A percentile compares a stretch with the other conserved stretches of the same genome.
These are phyloP conservation scores for Crenuchus spilurus DNA, from an alignment of 2,797 vertebrate species.

Conservation along the genomic window DNA sequence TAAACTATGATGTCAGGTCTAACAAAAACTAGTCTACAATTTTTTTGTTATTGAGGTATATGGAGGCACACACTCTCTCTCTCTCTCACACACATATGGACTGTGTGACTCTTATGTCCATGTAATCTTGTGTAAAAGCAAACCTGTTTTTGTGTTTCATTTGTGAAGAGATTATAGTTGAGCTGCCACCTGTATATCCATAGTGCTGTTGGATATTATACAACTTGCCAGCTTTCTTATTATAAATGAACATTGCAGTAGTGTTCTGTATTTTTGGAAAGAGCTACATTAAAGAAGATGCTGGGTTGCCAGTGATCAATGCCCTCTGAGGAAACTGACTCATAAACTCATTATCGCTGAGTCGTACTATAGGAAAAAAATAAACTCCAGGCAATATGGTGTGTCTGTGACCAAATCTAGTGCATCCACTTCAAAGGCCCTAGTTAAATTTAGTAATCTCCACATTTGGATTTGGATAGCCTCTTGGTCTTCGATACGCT, in stretches of 20 bases:
- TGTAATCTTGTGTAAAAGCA: too few relatives aligned
- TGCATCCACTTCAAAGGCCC: constrained; percentile 53
- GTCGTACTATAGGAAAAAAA: constrained; percentile 48
- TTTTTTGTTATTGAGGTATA: too few relatives aligned
- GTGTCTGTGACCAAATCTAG: constrained; percentile 56
- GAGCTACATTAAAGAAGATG: constrained; percentile 44
- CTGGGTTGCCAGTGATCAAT: constrained; percentile 27
- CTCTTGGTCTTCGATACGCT: constrained; percentile 8
- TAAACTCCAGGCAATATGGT: constrained; percentile 37
- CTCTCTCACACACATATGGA: too few relatives aligned
- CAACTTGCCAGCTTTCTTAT: too few relatives aligned
- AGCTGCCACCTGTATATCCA: neutral
- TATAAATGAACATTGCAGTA: neutral
- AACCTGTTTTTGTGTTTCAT: too few relatives aligned
- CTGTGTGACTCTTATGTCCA: too few relatives aligned
- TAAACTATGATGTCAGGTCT: too few relatives aligned
- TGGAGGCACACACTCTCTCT: too few relatives aligned
- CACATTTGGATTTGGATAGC: constrained; percentile 46
- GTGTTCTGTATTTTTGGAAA: constrained; percentile 13
- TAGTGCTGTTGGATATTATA: too few relatives aligned
- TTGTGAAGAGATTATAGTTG: neutral
- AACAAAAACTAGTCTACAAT: too few relatives aligned
- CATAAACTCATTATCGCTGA: constrained; percentile 55
- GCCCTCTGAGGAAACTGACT: constrained; percentile 45
- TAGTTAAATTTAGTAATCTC: constrained; percentile 54